Percentiles rank a stretch among this genome's conserved stretches.
These are phyloP conservation scores for Erpobdella octoculata DNA, from an alignment of 2,888 invertebrate genomes.

Conservation along the genomic window DNA sequence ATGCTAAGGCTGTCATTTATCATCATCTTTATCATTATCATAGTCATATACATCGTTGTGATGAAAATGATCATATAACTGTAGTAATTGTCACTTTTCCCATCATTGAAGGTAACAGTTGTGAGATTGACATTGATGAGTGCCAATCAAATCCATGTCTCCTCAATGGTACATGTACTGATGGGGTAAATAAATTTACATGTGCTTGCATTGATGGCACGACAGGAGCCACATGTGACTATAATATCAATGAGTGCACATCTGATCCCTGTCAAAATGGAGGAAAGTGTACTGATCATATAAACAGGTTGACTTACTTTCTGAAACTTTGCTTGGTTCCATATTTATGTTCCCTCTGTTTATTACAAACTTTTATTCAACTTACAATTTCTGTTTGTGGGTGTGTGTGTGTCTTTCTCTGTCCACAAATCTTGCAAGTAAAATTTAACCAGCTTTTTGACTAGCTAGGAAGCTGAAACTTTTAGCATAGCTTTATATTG, in stretches of 20 bases:
- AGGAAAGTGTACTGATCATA: slow-evolving; percentile 57
- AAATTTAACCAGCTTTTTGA: too few species aligned
- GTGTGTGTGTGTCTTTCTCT: too few species aligned
- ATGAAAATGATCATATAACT: too few species aligned
- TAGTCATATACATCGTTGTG: too few species aligned
- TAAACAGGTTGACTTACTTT: not conserved
- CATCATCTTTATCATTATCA: too few species aligned
- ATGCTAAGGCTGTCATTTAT: too few species aligned
- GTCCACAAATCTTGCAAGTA: too few species aligned
- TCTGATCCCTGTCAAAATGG: slow-evolving; percentile 48
- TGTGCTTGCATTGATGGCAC: slow-evolving; percentile 35
- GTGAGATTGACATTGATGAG: slow-evolving; percentile 33
- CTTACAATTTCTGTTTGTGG: too few species aligned
- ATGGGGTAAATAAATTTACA: slow-evolving; percentile 26
- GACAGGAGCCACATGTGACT: slow-evolving; percentile 29
- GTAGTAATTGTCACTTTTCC: too few species aligned
- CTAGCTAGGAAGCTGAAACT: too few species aligned
- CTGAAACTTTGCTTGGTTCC: slow-evolving; percentile 7
- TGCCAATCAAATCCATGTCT: slow-evolving; percentile 31
- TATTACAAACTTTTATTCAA: too few species aligned
- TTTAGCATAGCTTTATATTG: too few species aligned
- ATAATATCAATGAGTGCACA: slow-evolving; percentile 35
- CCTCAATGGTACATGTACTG: slow-evolving; percentile 27
- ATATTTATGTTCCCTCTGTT: not conserved
- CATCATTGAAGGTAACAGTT: slow-evolving; percentile 30